phyloP scores from a whole-genome alignment of 2,113 vertebrate genomes.

The Meleagris gallopavo region DNA sequence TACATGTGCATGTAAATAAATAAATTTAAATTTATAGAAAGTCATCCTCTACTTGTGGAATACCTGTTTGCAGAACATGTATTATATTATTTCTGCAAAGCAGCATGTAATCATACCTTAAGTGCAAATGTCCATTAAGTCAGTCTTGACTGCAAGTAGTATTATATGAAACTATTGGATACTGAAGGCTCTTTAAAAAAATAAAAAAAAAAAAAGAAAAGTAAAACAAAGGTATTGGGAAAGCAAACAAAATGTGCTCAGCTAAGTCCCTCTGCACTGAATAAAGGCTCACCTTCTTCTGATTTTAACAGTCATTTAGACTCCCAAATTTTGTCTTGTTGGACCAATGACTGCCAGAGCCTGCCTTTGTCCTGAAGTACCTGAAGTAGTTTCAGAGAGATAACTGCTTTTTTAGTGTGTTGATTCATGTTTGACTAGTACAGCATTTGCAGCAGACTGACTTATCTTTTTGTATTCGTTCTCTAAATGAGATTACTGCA shows the following conservation, averaged over 20 bases:
- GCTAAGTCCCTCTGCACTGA: background rate
- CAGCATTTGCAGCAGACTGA: background rate
- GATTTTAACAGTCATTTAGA: background rate
- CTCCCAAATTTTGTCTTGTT: background rate
- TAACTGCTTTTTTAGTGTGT: background rate
- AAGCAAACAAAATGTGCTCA: background rate
- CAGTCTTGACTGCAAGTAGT: background rate
- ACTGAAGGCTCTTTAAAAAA: background rate
- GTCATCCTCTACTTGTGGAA: background rate
- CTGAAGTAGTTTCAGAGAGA: background rate
- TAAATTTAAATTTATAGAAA: background rate
- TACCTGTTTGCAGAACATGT: background rate
- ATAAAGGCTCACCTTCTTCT: background rate
- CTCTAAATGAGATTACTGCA: background rate
- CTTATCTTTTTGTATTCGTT: background rate
- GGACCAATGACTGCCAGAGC: background rate
- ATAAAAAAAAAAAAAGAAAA: too few relatives aligned
- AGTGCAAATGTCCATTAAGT: background rate
- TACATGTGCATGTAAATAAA: background rate
- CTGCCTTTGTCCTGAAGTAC: background rate
- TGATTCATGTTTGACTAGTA: background rate
- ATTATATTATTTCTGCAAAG: background rate
- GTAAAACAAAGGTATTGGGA: background rate
- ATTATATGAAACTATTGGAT: background rate
- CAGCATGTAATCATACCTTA: background rate